Base-by-base conservation (phyloP, 1,140 invertebrate species). In the Oppia nitens region DNA sequence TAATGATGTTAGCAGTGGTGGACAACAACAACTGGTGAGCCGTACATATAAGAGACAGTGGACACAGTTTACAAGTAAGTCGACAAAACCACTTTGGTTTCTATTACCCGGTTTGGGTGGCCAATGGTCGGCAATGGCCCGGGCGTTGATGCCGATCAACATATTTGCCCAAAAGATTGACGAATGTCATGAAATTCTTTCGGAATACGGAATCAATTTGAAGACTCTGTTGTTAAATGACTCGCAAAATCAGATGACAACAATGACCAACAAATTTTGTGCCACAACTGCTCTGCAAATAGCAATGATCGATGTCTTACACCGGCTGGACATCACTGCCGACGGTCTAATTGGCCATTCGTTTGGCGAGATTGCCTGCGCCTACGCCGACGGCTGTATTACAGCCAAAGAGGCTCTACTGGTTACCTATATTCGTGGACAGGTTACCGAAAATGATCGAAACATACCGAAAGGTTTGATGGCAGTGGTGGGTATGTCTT, bases 291-390 rank as follows among this genome's bases (percentile, higher is more conserved):
- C 91, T 29, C 83, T 96, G 68, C 94, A 98, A 75, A 82, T 97
- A 56, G 92, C 87, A 11, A 72, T 97, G 0, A 83, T 89, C 1
- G 91, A 96, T 72, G 66, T 91, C 21, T 72, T 97, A 17, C 79
- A 73, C 29, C 73, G 73, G 2, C 64, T 95, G 47, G 84, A 81
- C 55, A 77, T 98, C 14, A 73, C 79, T 51, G 87, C 91, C 9
- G 89, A 96, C 72, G 90, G 90, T 52, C 90, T 98, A 64, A 74
- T 97, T 47, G 94, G 94, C 1, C 92, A 98, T 70, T 97, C 92
- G 0, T 90, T 91, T 12, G 90, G 90, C 26, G 90, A 95, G 75
- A 73, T 94, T 53, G 88, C 87, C 2, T 97, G 93, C 74, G 92
- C 89, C 3, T 98, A 98, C 73, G 92, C 92, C 45, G 93, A 98